Conservation (phyloP, 1,140 invertebrate genomes). For the Drosophila littoralis region DNA sequence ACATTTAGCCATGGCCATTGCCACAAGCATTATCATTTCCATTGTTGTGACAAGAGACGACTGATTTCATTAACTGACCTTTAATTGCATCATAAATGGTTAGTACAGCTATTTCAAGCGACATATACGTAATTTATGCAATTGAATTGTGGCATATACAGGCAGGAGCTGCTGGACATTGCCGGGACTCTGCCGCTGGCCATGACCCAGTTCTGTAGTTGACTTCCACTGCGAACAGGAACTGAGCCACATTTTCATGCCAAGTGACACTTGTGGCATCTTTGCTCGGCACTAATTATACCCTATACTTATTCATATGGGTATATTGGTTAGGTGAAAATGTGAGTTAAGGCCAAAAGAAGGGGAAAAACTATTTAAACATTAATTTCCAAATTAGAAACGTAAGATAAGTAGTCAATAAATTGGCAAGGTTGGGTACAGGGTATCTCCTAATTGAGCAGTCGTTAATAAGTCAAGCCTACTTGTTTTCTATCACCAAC, state of each 20-base stretch:
- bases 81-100: conserved; percentile 42
- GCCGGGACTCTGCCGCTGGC: background rate
- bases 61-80: conserved; percentile 32
- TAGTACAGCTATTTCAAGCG: conserved; percentile 13
- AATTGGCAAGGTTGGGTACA: no score
- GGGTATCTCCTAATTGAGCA: background rate
- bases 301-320: background rate
- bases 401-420: no score
- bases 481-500: conserved; percentile 17
- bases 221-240: background rate
- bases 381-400: no score
- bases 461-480: background rate
- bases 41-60: conserved; percentile 13
- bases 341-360: no score
- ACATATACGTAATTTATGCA: conserved; percentile 16
- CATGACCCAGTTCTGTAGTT: conserved; percentile 5
- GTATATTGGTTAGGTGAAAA: background rate
- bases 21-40: background rate
- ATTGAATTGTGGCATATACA: conserved; percentile 10
- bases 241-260: background rate
- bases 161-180: background rate
- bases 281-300: background rate
- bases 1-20: background rate
- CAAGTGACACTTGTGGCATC: conserved; percentile 10
- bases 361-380: no score